Evolutionary conservation across 1,140 invertebrate species (phyloP).

Genomic region (Coenobita brevimanus): DNA sequence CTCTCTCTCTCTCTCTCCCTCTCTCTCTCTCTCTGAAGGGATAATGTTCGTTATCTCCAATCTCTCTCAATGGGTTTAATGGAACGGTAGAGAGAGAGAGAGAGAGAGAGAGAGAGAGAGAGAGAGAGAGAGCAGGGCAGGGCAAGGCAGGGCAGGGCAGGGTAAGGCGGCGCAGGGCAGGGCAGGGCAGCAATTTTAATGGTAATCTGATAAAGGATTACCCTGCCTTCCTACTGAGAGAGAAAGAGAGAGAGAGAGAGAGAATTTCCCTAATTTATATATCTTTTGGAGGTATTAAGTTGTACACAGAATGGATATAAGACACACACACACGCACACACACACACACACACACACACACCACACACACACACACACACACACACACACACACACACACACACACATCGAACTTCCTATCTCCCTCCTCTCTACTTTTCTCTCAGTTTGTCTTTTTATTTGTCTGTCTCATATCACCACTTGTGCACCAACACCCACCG

Average conservation of each 20-base stretch:
- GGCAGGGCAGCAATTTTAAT: too few relatives aligned
- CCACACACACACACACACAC: slow-evolving; percentile 22
- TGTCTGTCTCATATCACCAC: neutral
- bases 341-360: slow-evolving; percentile 18
- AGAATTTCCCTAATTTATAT: too few relatives aligned
- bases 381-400: slow-evolving; percentile 29
- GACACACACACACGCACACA: neutral
- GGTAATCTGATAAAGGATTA: too few relatives aligned
- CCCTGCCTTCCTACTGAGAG: too few relatives aligned
- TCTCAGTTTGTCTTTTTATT: too few relatives aligned
- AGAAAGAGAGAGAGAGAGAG: neutral
- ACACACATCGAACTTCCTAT: too few relatives aligned
- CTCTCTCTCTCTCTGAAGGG: slow-evolving; percentile 37
- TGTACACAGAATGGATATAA: too few relatives aligned
- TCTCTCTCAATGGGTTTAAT: neutral
- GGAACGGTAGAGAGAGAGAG: neutral
- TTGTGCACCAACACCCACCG: neutral
- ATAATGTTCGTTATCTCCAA: neutral
- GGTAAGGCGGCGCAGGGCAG: too few relatives aligned
- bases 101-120: slow-evolving; percentile 16
- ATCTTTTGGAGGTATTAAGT: neutral
- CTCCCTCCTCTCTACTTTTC: too few relatives aligned
- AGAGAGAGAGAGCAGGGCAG: too few relatives aligned
- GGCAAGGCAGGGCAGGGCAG: neutral
- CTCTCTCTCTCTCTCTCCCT: slow-evolving; percentile 24